Percentiles rank a stretch among this genome's conserved stretches.
Conservation (phyloP, 2,113 vertebrate genomes). For the Rhinoderma darwinii region DNA sequence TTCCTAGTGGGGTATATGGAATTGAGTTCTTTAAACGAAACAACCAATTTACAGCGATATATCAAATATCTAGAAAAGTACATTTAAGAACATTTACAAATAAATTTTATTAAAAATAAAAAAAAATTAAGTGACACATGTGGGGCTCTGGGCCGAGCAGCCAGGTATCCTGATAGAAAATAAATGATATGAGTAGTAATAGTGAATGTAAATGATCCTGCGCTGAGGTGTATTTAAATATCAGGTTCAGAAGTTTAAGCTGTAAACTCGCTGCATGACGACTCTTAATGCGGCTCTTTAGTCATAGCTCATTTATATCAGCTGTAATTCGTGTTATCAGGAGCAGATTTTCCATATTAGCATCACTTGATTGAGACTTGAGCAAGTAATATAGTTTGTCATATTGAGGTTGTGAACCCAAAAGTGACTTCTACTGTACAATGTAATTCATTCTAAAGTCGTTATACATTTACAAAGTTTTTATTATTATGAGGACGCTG, state of each 20-base stretch:
- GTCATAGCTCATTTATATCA: conserved; percentile 38
- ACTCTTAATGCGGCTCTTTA: conserved; percentile 5
- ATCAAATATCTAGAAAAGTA: not conserved
- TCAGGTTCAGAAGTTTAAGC: conserved; percentile 47
- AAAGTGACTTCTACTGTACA: not conserved
- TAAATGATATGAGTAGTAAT: conserved; percentile 1
- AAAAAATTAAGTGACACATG: not conserved
- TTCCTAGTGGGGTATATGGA: too few species aligned
- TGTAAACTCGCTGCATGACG: conserved; percentile 10
- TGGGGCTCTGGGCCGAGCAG: not conserved
- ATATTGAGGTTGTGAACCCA: conserved; percentile 24
- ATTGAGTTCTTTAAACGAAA: too few species aligned
- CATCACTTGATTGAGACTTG: conserved; percentile 1
- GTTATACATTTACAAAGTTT: not conserved
- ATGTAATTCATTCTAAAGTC: not conserved
- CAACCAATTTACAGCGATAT: not conserved
- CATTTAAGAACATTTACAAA: not conserved
- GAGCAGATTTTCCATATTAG: conserved; percentile 27
- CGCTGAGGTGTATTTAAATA: conserved; percentile 19
- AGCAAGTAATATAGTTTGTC: not conserved
- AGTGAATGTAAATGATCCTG: conserved; percentile 24
- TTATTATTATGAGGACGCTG: not conserved
- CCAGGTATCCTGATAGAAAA: not conserved
- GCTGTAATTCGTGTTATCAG: not conserved
- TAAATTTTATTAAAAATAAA: not conserved